phyloP scores from a whole-genome alignment of 2,888 invertebrate genomes.

The Yponomeuta plumbellus region DNA sequence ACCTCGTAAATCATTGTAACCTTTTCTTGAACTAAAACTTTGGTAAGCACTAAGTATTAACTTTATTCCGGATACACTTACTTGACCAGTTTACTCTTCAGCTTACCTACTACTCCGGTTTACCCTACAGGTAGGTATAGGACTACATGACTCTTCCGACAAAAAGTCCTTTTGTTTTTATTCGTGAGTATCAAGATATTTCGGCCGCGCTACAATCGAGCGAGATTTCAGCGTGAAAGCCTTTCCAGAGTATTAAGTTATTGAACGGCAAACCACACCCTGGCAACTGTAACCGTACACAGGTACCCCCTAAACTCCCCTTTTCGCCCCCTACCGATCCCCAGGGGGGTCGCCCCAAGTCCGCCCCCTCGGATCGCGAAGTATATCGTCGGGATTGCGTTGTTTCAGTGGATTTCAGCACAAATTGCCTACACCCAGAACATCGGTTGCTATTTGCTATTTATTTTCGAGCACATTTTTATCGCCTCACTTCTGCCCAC shows the following conservation, averaged over 20 bases:
- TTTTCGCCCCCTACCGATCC: constrained; percentile 27
- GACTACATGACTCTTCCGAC: no score
- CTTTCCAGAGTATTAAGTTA: constrained; percentile 76
- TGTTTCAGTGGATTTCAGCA: constrained; percentile 41
- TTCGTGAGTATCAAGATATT: constrained; percentile 40
- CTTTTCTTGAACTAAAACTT: no score
- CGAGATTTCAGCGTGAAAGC: constrained; percentile 75
- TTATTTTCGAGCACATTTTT: no score
- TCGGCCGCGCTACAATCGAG: constrained; percentile 41
- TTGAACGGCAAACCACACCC: constrained; percentile 78
- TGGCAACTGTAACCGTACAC: constrained; percentile 65
- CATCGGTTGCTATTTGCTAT: not conserved
- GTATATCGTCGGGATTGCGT: constrained; percentile 30
- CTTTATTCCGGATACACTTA: no score
- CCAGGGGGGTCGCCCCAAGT: constrained; percentile 16
- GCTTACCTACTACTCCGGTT: no score
- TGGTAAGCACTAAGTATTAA: no score
- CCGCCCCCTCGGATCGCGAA: constrained; percentile 26
- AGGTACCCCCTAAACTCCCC: constrained; percentile 37
- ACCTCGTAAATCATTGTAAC: no score
- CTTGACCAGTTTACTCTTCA: no score
- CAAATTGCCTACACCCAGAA: constrained; percentile 11
- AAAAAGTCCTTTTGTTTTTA: not conserved
- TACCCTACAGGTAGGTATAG: no score
- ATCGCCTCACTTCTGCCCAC: no score